Evolutionary conservation across 2,888 invertebrate species (phyloP), one percentile per base, ranked within the genome.

Genomic region (Omphaloscelis lunosa): DNA sequence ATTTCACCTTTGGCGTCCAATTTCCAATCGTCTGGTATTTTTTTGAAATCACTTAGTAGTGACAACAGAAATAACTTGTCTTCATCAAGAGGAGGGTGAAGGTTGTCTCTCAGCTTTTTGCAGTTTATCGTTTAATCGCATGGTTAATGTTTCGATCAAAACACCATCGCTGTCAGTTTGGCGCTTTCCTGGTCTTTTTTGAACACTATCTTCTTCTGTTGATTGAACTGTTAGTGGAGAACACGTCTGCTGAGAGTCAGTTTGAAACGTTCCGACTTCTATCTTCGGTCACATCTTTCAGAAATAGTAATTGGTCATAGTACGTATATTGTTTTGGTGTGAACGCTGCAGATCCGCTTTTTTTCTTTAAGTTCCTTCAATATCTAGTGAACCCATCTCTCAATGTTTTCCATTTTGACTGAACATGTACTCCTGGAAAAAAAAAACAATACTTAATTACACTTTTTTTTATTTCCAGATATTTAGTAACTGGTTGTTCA

Each of bases 401-500:
- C 59, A 77, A 77, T 72, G 71, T 71, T 72, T 76, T 76, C 76
- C 76, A 72, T 72, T 77, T 77, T 62, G 70, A 70, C 75, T 76
- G 71, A 68, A 68, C 67, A 68, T 68, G 34, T 68, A 68, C 53
- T 53, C 51, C 20, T 23, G 51, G 7, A 51, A 51, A 51, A 51
- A 51, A 51, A 23, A 51, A 51, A 39, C 23, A 51, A 51, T 51
- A 51, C 51, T 51, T 51, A 51, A 51, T 51, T 51, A 51, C 51
- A 51, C 51, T 45, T 51, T 51, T 51, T 51, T 51, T 69, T 75
- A 75, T 71, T 82, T 79, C 67, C 78, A 82, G 79, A 59, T 82
- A 53, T 66, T 76, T 82, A 71, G 76, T 73, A 62, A 76, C 82
- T 76, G 82, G 79, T 58, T 82, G 82, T 82, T 79, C 82, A 78